Conservation (phyloP, 2,888 invertebrate genomes). For the Seira ritae region DNA sequence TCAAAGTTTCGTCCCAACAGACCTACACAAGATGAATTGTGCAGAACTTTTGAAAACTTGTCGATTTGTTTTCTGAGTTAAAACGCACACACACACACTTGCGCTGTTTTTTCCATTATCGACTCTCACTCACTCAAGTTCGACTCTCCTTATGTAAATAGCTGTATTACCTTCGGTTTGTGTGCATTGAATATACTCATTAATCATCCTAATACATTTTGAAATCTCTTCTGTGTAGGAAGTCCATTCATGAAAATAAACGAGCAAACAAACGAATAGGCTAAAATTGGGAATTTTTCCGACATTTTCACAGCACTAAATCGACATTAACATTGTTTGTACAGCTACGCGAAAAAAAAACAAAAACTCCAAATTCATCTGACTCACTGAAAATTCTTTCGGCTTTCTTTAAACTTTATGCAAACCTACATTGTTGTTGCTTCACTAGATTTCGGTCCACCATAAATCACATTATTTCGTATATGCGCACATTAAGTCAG, state of each 20-base stretch:
- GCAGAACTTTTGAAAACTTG: conserved; percentile 9
- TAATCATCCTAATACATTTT: neutral
- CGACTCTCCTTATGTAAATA: neutral
- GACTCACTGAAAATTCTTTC: neutral
- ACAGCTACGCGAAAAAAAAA: no score
- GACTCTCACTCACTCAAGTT: neutral
- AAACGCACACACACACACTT: neutral
- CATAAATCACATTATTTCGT: neutral
- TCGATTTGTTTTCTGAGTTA: neutral
- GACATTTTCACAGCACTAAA: no score
- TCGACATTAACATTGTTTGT: no score
- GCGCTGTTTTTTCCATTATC: neutral
- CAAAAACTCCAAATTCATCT: no score
- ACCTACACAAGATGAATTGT: neutral
- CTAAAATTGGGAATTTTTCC: no score
- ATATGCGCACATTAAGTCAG: neutral
- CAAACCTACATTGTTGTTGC: neutral
- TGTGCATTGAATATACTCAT: neutral
- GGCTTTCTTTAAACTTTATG: neutral
- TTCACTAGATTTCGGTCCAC: no score
- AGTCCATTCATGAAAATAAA: neutral
- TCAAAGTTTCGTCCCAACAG: no score
- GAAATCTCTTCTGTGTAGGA: neutral
- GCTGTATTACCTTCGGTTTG: neutral
- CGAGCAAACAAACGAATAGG: no score